Conservation (phyloP, 2,888 invertebrate genomes). For the Diogma glabrata region DNA sequence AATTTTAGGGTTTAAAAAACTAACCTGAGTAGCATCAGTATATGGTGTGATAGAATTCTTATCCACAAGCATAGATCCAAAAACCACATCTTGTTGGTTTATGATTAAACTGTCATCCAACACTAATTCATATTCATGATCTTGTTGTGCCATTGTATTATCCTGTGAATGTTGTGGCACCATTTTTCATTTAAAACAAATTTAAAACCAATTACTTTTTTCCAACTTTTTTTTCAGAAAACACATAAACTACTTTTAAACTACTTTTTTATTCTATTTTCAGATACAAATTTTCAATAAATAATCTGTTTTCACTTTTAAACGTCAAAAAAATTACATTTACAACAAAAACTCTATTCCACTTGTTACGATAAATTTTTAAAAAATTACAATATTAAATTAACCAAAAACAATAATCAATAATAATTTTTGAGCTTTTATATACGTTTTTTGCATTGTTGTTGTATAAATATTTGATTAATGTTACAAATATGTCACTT, state of each 20-base stretch:
- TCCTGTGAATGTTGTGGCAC: constrained; percentile 29
- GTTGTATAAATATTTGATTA: too few relatives aligned
- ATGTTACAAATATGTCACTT: too few relatives aligned
- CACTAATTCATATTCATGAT: constrained; percentile 13
- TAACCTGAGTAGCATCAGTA: constrained; percentile 95
- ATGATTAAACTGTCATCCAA: not conserved
- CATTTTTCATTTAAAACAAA: constrained; percentile 21
- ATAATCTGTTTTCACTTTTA: not conserved
- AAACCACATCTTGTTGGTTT: constrained; percentile 29
- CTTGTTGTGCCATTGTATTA: constrained; percentile 21
- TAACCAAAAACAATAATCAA: too few relatives aligned
- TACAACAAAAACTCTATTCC: not conserved
- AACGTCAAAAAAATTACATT: not conserved
- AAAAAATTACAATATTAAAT: too few relatives aligned
- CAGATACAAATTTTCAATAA: too few relatives aligned
- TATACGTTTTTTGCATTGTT: too few relatives aligned
- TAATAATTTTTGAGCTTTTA: too few relatives aligned
- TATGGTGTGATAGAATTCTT: constrained; percentile 90
- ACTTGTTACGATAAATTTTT: not conserved
- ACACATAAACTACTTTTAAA: not conserved
- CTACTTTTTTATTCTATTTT: constrained; percentile 1
- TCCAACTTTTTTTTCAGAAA: not conserved
- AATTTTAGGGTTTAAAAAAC: too few relatives aligned
- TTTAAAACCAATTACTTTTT: constrained; percentile 1
- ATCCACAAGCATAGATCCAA: constrained; percentile 84